Conservation (phyloP, 1,140 invertebrate genomes). For the Orchestia grillus region DNA sequence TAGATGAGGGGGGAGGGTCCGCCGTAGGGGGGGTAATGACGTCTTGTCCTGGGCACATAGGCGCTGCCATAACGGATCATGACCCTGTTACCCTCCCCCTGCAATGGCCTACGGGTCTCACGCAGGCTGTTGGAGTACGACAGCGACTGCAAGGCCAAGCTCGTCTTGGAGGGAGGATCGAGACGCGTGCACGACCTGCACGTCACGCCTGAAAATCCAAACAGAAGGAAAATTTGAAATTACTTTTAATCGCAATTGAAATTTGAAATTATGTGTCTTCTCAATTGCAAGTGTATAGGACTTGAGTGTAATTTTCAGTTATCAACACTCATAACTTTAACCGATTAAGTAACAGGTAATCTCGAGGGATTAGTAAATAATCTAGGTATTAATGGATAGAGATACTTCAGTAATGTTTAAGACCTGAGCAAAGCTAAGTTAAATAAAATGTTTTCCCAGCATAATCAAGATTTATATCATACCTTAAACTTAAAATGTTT, state of each 20-base stretch:
- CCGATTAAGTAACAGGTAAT: background rate
- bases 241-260: background rate
- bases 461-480: too few relatives aligned
- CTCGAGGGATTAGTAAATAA: background rate
- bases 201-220: background rate
- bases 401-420: too few relatives aligned
- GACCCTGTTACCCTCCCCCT: background rate
- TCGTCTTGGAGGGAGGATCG: slow-evolving; percentile 27
- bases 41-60: background rate
- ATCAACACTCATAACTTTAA: background rate
- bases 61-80: slow-evolving; percentile 32
- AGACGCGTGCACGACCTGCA: slow-evolving; percentile 19
- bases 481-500: too few relatives aligned
- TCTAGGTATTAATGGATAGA: too few relatives aligned
- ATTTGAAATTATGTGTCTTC: background rate
- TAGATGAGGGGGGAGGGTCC: background rate
- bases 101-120: background rate
- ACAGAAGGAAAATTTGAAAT: background rate
- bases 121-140: background rate
- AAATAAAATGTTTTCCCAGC: too few relatives aligned
- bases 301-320: background rate
- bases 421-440: too few relatives aligned
- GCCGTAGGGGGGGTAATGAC: background rate
- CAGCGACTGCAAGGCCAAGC: slow-evolving; percentile 13
- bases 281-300: background rate